Evolutionary conservation across 2,888 invertebrate genomes (phyloP), one percentile per base, ranked within the genome.

Genomic region (Incurvaria masculella): DNA sequence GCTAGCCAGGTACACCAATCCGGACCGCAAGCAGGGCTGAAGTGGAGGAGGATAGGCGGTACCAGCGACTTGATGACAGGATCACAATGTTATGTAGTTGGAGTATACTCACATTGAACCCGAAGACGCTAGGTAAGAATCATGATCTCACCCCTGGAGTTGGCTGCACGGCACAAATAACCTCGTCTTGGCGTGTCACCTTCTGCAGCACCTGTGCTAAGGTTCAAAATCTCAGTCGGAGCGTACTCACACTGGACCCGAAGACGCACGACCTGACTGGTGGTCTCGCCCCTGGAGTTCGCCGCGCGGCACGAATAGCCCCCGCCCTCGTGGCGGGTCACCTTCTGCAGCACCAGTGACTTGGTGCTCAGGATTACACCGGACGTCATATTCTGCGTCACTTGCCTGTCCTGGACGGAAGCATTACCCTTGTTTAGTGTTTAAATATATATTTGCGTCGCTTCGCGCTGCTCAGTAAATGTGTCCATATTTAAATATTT

Each of bases 331-430:
- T 84, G 82, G 52, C 91, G 82, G 33, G 88, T 88, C 58, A 94
- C 91, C 57, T 86, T 85, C 68, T 94, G 94, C 46, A 94, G 81
- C 33, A 94, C 93, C 57, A 94, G 79, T 49, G 92, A 93, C 63
- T 91, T 85, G 49, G 92, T 90, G 68, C 92, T 93, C 66, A 94
- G 85, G 61, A 94, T 91, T 61, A 94, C 84, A 51, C 94, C 91
- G 52, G 89, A 87, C 33, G 91, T 87, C 76, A 88, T 84, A 65
- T 94, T 93, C 68, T 93, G 91, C 61, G 83, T 86, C 59, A 94
- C 86, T 58, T 85, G 65, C 63, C 67, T 71, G 50, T 76, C 75
- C 78, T 78, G 59, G 46, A 59, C 53, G 55, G 23, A 23, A n/a
- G n/a, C n/a, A n/a, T n/a, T n/a, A n/a, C n/a, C n/a, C n/a, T n/a